Base-by-base conservation (phyloP, 2,888 invertebrate genomes). In the Oeneis ivallda region DNA sequence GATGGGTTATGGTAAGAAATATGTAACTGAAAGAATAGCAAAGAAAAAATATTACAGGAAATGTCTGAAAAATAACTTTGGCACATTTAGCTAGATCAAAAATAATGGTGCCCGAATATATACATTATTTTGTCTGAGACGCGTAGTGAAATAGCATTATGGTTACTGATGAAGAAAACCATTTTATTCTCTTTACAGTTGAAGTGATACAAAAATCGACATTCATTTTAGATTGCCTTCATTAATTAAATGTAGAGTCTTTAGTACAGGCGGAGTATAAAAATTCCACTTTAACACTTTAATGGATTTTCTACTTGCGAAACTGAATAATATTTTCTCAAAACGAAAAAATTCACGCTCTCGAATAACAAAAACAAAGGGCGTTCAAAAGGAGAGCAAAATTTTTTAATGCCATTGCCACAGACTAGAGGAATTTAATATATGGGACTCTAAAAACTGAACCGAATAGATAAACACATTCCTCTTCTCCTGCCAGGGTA, bases 351-450 rank as follows among this genome's bases (percentile, higher is more conserved):
- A 17, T 37, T 53, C 17, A 15, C 37, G 37, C 53, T 52, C 52
- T 32, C 37, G 37, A 53, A 37, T 15, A 53, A 37, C 53, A 53
- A 53, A 53, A 53, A 53, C 53, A 53, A 53, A 37, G 53, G 53
- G 37, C 15, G 15, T 37, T 34, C 53, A 15, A n/a, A 37, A 53
- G 37, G 15, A 53, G 37, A 15, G 53, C 37, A 53, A 53, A 2
- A 7, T 32, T 53, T 53, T 53, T 53, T 53, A 53, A 53, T 53
- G 53, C 53, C 37, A 37, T 34, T 53, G 13, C 8, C 37, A 39
- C 15, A 50, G 26, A 66, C 56, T 64, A 56, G 41, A 19, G 39
- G 39, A 62, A 62, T 59, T n/a, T 41, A 19, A 7, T 41, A 54
- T 37, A 53, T 1, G n/a, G 53, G 11, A 53, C 4, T n/a, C n/a